Conservation (phyloP, 2,797 vertebrate genomes). For the Philypnodon macrostomus region DNA sequence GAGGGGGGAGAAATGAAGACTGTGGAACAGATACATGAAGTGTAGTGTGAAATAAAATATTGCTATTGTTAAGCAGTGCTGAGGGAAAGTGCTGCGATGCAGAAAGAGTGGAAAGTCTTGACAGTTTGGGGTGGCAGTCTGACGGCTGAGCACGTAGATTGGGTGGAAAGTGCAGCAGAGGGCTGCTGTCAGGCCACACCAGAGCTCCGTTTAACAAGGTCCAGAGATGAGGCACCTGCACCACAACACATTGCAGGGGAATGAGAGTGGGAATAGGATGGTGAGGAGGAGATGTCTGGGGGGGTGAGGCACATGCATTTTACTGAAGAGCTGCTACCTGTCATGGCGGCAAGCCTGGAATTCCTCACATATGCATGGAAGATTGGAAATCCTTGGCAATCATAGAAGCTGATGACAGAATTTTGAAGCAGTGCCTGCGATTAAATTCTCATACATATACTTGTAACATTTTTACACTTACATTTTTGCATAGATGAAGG, state of each 20-base stretch:
- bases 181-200: slow-evolving; percentile 79
- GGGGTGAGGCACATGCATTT: slow-evolving; percentile 53
- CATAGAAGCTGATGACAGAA: slow-evolving; percentile 31
- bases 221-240: slow-evolving; percentile 72
- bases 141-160: slow-evolving; percentile 71
- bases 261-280: slow-evolving; percentile 35
- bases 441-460: slow-evolving; percentile 34
- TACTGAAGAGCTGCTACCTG: slow-evolving; percentile 55
- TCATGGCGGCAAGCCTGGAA: slow-evolving; percentile 47
- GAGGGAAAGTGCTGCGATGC: slow-evolving; percentile 74
- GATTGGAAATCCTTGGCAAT: slow-evolving; percentile 53
- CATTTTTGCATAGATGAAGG: slow-evolving; percentile 30
- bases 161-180: slow-evolving; percentile 77
- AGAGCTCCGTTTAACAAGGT: slow-evolving; percentile 80
- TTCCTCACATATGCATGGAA: slow-evolving; percentile 51
- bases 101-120: slow-evolving; percentile 76
- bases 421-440: slow-evolving; percentile 41
- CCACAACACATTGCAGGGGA: slow-evolving; percentile 59
- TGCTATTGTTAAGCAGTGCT: slow-evolving; percentile 73
- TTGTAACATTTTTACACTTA: slow-evolving; percentile 47
- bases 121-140: slow-evolving; percentile 78
- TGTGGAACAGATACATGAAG: slow-evolving; percentile 64
- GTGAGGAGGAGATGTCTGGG: slow-evolving; percentile 13
- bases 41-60: slow-evolving; percentile 70
- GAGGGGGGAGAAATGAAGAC: slow-evolving; percentile 36